Conservation (phyloP, 1,140 invertebrate genomes). For the Arctopsyche grandis region DNA sequence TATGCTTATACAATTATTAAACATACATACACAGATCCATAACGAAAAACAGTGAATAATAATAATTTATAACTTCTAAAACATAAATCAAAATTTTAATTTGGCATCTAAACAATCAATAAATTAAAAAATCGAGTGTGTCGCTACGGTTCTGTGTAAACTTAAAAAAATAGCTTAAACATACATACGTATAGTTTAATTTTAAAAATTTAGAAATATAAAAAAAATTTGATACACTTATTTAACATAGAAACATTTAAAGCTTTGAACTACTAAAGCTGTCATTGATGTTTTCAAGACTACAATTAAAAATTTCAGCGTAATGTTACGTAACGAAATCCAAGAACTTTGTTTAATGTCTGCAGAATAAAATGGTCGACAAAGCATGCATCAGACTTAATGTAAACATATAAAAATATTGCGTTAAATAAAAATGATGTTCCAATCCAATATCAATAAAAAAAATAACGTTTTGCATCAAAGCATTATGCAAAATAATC, state of each 20-base stretch:
- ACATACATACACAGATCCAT: too few relatives aligned
- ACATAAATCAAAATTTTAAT: neutral
- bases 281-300: conserved; percentile 28
- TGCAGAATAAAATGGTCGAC: conserved; percentile 18
- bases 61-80: neutral
- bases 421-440: neutral
- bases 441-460: neutral
- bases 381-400: conserved; percentile 48
- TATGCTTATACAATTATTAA: neutral
- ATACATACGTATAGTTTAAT: neutral
- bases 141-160: neutral
- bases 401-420: neutral
- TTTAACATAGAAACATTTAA: conserved; percentile 44
- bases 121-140: neutral
- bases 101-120: neutral
- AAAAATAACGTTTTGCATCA: neutral
- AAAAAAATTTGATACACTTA: conserved; percentile 7
- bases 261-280: conserved; percentile 52
- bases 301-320: conserved; percentile 21
- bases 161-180: conserved; percentile 2
- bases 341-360: neutral
- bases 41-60: too few relatives aligned
- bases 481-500: conserved; percentile 52
- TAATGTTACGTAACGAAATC: neutral
- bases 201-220: neutral